Evolutionary conservation across 2,113 vertebrate species (phyloP), one percentile per base, ranked within the genome.

Genomic region (Megaceryle maxima): DNA sequence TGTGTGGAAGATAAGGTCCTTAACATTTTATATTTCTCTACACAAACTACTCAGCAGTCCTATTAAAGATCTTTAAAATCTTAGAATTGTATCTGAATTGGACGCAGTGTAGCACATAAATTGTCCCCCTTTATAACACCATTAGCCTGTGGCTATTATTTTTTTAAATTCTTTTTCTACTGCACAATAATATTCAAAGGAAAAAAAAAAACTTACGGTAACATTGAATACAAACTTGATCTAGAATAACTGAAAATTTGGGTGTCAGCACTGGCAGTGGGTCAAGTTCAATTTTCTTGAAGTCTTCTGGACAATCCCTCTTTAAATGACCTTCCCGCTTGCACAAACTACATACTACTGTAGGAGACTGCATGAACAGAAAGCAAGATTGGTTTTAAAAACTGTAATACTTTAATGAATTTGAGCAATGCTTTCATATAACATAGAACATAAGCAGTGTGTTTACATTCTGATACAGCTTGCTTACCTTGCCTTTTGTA

Each of bases 221-320:
- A 97, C 99, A 99, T 68, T 99, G 99, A 77, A 98, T 97, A 93
- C 99, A 99, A 94, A 99, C 98, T 98, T 98, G 97, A 98, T 99
- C 98, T 78, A 99, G 98, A 81, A 98, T 96, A 96, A 22, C 83
- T 75, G 97, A 97, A 97, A 99, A 99, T 84, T 98, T 98, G 35
- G 97, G 97, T 44, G 98, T 99, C 90, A 99, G 92, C 3, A 95
- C 92, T 60, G 99, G 99, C 83, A 99, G 95, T 63, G 99, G 98
- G 18, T 98, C 98, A 89, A 99, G 98, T 72, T 98, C 97, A 90
- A 99, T 98, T 94, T 98, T 99, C 97, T 99, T 99, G 97, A 99
- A 99, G 96, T 99, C 99, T 93, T 99, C 99, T 8, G 99, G 99
- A 91, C 99, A 99, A 94, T 99, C 99, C 57, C 97, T 98, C 93